Evolutionary conservation across 2,888 invertebrate genomes (phyloP).

Genomic region (Caenorhabditis sp.): DNA sequence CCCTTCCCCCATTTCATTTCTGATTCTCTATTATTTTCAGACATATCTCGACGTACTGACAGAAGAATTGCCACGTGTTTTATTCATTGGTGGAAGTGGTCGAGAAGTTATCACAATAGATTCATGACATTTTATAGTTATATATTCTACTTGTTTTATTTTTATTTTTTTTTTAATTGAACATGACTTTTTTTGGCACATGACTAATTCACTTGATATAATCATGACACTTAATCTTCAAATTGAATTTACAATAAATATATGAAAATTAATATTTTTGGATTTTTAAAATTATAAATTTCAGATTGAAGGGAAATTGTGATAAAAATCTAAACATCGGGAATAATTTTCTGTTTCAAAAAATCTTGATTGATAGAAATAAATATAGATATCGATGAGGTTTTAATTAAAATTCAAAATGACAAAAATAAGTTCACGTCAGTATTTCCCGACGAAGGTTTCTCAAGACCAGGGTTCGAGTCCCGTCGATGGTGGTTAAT

Average conservation of each 20-base stretch:
- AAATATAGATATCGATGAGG: too few relatives aligned
- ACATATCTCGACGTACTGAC: conserved; percentile 97
- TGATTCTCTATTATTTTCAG: conserved; percentile 10
- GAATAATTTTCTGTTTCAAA: too few relatives aligned
- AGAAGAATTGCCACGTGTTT: conserved; percentile 83
- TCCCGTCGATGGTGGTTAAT: too few relatives aligned
- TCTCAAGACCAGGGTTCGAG: too few relatives aligned
- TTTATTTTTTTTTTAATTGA: not conserved
- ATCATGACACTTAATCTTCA: not conserved
- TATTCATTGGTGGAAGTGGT: conserved; percentile 85
- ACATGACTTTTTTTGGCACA: not conserved
- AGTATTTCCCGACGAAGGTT: too few relatives aligned
- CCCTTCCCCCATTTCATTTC: too few relatives aligned
- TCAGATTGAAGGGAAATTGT: too few relatives aligned
- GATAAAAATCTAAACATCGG: too few relatives aligned
- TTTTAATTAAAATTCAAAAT: too few relatives aligned
- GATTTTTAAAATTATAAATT: not conserved
- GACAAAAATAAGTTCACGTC: too few relatives aligned
- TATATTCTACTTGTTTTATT: not conserved
- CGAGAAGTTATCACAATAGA: conserved; percentile 99
- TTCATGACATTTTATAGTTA: conserved; percentile 77
- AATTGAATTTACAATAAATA: too few relatives aligned
- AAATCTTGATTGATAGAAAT: too few relatives aligned
- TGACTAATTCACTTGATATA: not conserved
- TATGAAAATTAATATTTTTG: not conserved